Evolutionary conservation across 2,113 vertebrate species (phyloP), one percentile per base, ranked within the genome.

Genomic region (Limanda limanda): DNA sequence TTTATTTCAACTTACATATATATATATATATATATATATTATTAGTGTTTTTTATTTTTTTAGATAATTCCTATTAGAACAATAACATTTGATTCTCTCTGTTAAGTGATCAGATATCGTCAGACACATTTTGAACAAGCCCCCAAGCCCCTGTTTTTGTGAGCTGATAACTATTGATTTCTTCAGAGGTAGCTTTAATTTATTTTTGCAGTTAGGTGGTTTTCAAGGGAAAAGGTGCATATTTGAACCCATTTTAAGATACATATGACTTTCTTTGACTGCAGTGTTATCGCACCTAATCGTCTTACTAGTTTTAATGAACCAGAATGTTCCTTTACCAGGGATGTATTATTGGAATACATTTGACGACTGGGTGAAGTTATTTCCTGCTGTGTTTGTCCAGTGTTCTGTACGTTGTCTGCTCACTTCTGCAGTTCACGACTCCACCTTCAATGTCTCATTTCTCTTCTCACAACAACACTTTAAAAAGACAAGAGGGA

Each of bases 221-320:
- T 47, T 14, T 57, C 14, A 18, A 51, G 18, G 25, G 5, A 1
- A 57, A 15, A 27, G 9, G 3, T 21, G 9, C 35, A 14, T 57
- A 25, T 57, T 25, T 57, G 14, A 25, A 14, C 15, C 13, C 14
- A 25, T 25, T 27, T 58, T 15, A 14, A 31, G 45, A 66, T 14
- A 23, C 7, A 55, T 35, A 24, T 68, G 1, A 40, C 14, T 31
- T 31, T 7, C 6, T 31, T 31, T 31, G 5, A 31, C 31, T 31
- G n/a, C 21, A 57, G 23, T 14, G 56, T 57, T 13, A 31, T 60
- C 25, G 35, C 17, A 60, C 9, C 15, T 31, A 60, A 20, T 27
- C 15, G 17, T 31, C 27, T 20, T 2, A 61, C 1, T 21, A 15
- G 60, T 67, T 76, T 66, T 70, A 51, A 72, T 81, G 69, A 81